Base-by-base conservation (phyloP, 2,113 vertebrate species). In the Laticauda colubrina region DNA sequence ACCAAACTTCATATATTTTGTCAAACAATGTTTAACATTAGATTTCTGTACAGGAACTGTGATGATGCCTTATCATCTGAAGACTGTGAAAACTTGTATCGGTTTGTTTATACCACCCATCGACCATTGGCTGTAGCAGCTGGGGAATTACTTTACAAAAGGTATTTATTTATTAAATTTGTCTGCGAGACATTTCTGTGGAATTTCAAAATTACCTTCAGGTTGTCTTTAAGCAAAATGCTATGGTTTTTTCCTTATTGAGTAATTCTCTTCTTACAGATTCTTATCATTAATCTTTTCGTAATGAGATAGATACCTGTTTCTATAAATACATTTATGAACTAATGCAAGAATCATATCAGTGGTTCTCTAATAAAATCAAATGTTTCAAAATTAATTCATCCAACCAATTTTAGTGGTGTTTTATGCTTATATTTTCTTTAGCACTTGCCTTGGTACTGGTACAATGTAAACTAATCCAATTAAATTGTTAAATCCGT, bases 141-240 rank as follows among this genome's bases (percentile, higher is more conserved):
- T 45, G 99, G 98, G n/a, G 98, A 99, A 97, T 97, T 99, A 93
- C 97, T 99, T 54, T 98, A 97, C 89, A 97, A 94, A 64, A 98
- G 98, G 99, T 99, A 97, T 69, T 95, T 69, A 90, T 88, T 91
- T 94, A 34, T 69, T 69, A 18, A 69, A 69, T 34, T 69, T n/a
- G 15, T 69, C 64, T 69, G 12, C 0, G 10, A 69, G 12, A 69
- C 64, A 34, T 69, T n/a, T 69, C 29, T 51, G 48, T 39, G 69
- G 69, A 39, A 39, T 81, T 81, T 81, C 64, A 39, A 81, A 81
- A 81, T n/a, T 26, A 4, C 90, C 93, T 91, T 96, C 90, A 51
- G 1, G 6, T 93, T 12, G 90, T 93, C 93, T 93, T 23, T 24
- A 92, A 48, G 29, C 56, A 64, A 64, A 12, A 9, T 21, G 23